phyloP scores from a whole-genome alignment of 2,888 invertebrate species.

The Reticulitermes lucifugus region DNA sequence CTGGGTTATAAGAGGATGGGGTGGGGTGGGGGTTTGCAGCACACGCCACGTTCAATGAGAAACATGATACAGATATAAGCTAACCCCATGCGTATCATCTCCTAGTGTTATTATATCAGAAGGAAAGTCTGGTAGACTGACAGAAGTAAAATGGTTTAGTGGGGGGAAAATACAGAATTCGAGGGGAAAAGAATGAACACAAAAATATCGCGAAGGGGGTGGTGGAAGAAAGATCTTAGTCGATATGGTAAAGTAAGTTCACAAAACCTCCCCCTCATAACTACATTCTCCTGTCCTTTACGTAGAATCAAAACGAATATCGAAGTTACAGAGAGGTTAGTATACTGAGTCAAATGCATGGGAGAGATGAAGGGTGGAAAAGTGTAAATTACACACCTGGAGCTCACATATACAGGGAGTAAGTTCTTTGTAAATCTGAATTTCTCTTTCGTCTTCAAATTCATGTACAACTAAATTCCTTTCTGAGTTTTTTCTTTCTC shows the following conservation, averaged over 20 bases:
- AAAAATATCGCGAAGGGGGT: neutral
- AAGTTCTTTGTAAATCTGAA: no score
- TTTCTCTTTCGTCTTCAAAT: no score
- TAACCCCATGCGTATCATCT: conserved; percentile 32
- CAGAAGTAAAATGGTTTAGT: conserved; percentile 42
- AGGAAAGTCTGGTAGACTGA: conserved; percentile 24
- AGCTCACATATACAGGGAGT: no score
- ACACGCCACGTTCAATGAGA: conserved; percentile 23
- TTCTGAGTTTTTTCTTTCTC: no score
- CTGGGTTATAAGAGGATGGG: conserved; percentile 20
- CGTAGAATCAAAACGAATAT: neutral
- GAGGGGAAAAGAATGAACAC: neutral
- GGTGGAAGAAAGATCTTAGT: neutral
- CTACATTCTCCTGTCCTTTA: neutral
- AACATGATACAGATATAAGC: conserved; percentile 49
- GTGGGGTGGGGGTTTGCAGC: conserved; percentile 6
- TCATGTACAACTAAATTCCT: no score
- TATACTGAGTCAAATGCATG: neutral
- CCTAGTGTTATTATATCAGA: conserved; percentile 46
- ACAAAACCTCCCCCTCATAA: neutral
- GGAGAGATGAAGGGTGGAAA: no score
- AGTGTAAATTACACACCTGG: no score
- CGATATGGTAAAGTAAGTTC: neutral
- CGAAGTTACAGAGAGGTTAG: neutral
- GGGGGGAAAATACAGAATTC: neutral